phyloP scores from a whole-genome alignment of 2,888 invertebrate genomes.

The Cacoxenus indagator region DNA sequence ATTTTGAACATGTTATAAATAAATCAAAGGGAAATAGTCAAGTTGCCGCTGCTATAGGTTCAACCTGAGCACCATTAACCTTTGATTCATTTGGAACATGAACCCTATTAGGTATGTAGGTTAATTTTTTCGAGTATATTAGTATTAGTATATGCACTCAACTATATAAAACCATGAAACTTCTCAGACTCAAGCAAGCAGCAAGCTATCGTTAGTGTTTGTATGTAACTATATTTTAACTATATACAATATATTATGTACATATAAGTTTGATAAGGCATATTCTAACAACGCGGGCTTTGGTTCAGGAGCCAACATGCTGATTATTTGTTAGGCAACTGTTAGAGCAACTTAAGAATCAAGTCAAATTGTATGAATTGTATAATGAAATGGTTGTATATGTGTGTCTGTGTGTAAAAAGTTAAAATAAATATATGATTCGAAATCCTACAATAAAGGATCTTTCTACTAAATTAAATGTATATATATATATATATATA shows the following conservation, averaged over 20 bases:
- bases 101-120: neutral
- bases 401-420: neutral
- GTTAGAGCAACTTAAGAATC: neutral
- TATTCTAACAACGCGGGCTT: too few species aligned
- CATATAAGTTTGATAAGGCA: neutral
- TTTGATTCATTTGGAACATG: neutral
- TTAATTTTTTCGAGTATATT: neutral
- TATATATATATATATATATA: constrained; percentile 30
- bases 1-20: neutral
- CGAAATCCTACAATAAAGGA: too few species aligned
- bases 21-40: neutral
- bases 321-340: neutral
- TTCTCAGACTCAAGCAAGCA: constrained; percentile 8
- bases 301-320: neutral
- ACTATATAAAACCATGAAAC: neutral
- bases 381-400: neutral
- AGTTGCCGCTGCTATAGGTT: neutral
- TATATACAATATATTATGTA: too few species aligned
- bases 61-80: neutral
- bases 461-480: too few species aligned
- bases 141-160: neutral
- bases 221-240: neutral
- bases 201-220: constrained; percentile 5
- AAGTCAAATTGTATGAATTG: neutral
- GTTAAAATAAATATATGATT: neutral